A percentile compares a stretch with the other conserved stretches of the same genome.
phyloP scores from a whole-genome alignment of 2,113 vertebrate genomes.

The Zapornia atra region DNA sequence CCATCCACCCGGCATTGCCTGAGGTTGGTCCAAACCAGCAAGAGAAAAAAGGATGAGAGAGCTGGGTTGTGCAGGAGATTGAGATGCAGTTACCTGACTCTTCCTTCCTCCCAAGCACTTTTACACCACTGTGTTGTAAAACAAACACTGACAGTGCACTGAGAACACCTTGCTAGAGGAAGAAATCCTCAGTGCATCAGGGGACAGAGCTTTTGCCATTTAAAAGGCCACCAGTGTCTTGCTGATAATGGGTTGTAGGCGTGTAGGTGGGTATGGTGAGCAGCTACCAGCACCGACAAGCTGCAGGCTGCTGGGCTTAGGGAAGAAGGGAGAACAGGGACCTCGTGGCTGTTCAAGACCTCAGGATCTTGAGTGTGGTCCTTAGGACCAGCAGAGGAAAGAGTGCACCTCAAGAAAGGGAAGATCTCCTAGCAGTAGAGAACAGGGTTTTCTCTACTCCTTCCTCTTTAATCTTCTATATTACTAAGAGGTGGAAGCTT shows the following conservation, averaged over 20 bases:
- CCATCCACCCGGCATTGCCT: rapidly evolving
- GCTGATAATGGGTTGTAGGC: not conserved
- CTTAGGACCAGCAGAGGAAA: not conserved
- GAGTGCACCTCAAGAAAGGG: not conserved
- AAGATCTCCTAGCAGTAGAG: not conserved
- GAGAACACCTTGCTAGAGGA: not conserved
- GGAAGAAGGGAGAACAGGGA: not conserved
- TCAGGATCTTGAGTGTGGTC: not conserved
- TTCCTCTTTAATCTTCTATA: not conserved
- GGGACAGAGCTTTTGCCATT: not conserved
- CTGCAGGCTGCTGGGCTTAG: not conserved
- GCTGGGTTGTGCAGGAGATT: not conserved
- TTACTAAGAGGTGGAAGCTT: not conserved
- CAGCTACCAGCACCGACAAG: not conserved
- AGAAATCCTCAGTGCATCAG: not conserved
- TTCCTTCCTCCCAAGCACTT: not conserved
- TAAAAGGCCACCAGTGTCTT: not conserved
- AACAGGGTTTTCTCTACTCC: not conserved
- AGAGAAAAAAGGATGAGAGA: not conserved
- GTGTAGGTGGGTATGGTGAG: not conserved
- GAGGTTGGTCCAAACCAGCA: rapidly evolving
- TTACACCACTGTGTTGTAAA: not conserved
- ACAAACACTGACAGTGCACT: not conserved
- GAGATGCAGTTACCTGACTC: not conserved
- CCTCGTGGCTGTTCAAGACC: not conserved